Evolutionary conservation across 2,113 vertebrate genomes (phyloP), one percentile per base, ranked within the genome.

Genomic region (Lepus americanus): DNA sequence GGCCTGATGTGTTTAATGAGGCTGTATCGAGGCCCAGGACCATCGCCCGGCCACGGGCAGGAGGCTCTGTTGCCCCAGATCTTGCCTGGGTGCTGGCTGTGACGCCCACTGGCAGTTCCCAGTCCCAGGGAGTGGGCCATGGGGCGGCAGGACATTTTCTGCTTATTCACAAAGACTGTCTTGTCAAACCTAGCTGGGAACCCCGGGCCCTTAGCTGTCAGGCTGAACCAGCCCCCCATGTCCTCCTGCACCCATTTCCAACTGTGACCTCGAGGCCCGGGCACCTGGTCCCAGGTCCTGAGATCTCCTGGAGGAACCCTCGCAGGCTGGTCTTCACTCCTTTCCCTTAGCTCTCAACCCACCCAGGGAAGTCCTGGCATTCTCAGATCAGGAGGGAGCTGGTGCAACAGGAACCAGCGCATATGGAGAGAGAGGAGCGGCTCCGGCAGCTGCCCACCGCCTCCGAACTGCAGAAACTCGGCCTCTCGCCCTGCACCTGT

Each of bases 11-110:
- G 29, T 94, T 97, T 92, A 94, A 90, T 61, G 44, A 97, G 90
- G 59, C 93, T 80, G 49, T 94, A 96, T 44, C 10, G 74, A 89
- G 94, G 74, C 92, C 85, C 69, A 87, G 95, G 93, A 94, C 31
- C n/a, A 20, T n/a, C 17, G 6, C 44, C n/a, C 70, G 70, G 53
- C 73, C 59, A 0, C 0, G 49, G 72, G 76, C 29, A 3, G 17
- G 39, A 69, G 25, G 29, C 3, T 0, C 53, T 83, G 63, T 86
- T 92, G 31, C 67, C 55, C 79, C 87, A 20, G 16, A 19, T 51
- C 27, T 10, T 8, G 49, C 29, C 66, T 67, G 29, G 61, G 44
- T 61, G 53, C 66, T 12, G 67, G 61, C 20, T 6, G 20, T 67
- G 67, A 53, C 1, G 8, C 44, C 67, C 70, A 44, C 19, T 33